These are phyloP conservation scores for Aegithalos caudatus DNA, from an alignment of 2,113 vertebrate genomes.

Conservation along the genomic window DNA sequence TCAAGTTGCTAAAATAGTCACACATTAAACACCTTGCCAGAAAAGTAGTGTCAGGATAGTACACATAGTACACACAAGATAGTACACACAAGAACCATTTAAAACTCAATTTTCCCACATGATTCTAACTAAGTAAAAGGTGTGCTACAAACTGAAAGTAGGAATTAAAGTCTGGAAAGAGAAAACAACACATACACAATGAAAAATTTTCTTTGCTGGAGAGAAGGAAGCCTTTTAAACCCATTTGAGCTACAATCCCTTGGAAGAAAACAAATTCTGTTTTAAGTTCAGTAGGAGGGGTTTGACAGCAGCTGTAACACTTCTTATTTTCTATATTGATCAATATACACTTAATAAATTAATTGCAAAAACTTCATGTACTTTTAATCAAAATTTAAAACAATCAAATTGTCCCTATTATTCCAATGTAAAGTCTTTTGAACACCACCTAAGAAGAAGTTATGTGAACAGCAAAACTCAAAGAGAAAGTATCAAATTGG, in stretches of 20 bases:
- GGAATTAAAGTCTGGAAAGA: background rate
- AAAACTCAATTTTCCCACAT: background rate
- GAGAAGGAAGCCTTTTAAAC: background rate
- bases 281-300: background rate
- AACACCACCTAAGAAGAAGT: background rate
- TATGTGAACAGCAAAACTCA: background rate
- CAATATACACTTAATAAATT: background rate
- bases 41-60: background rate
- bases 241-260: background rate
- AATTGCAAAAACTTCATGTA: background rate
- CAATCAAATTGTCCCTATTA: background rate
- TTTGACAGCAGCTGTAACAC: background rate
- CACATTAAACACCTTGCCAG: background rate
- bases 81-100: background rate
- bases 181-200: background rate
- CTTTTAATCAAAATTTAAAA: background rate
- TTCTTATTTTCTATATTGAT: background rate
- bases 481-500: background rate
- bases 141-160: background rate
- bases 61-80: no score
- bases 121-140: background rate
- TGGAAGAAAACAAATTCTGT: background rate
- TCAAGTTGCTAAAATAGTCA: background rate
- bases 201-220: background rate
- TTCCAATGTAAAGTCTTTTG: background rate